Evolutionary conservation across 2,888 invertebrate species (phyloP).

Genomic region (Hirudinaria manillensis): DNA sequence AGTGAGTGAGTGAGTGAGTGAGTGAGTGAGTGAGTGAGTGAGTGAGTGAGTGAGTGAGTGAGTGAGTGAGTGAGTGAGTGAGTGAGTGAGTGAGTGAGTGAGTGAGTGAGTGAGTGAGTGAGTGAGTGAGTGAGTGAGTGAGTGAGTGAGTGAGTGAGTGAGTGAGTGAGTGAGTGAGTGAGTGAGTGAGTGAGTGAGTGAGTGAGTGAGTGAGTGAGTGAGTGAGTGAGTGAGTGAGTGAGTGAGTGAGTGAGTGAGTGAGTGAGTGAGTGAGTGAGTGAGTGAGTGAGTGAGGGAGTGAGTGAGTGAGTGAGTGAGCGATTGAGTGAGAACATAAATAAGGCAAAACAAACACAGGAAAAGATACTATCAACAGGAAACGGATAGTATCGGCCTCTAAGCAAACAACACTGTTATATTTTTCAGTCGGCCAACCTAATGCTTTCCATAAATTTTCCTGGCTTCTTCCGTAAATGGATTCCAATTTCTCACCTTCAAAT

Average conservation of each 20-base stretch:
- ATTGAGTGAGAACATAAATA: not conserved
- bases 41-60: not conserved
- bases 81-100: not conserved
- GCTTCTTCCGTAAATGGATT: no score
- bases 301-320: not conserved
- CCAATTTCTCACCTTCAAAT: no score
- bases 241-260: not conserved
- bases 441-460: no score
- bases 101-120: slow-evolving; percentile 3
- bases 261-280: not conserved
- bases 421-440: no score
- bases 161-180: slow-evolving; percentile 26
- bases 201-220: not conserved
- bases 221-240: not conserved
- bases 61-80: not conserved
- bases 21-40: not conserved
- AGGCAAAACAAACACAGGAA: no score
- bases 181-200: not conserved
- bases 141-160: slow-evolving; percentile 35
- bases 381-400: no score
- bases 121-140: slow-evolving; percentile 36
- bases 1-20: not conserved
- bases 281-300: not conserved
- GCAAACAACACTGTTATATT: no score
- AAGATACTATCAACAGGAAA: no score